phyloP scores from a whole-genome alignment of 2,888 invertebrate genomes.

The Diplazon laetatorius region DNA sequence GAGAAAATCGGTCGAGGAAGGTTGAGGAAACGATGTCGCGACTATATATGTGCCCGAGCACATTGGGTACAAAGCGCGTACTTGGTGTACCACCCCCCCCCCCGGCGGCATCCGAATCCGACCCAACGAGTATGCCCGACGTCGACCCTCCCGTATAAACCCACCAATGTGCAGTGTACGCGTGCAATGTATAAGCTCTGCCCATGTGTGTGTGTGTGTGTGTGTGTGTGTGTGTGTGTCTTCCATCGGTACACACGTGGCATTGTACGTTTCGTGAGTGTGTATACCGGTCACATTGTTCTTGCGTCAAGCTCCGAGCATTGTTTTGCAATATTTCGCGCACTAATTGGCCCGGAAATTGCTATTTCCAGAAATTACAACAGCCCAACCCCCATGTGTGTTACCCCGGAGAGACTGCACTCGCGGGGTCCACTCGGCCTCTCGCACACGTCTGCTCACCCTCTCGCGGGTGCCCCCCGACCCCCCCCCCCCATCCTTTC shows the following conservation, averaged over 20 bases:
- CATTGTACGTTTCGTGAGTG: conserved; percentile 57
- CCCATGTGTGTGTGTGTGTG: too few species aligned
- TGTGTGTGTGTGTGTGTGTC: conserved; percentile 15
- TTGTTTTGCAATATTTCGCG: conserved; percentile 78
- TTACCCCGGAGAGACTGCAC: too few species aligned
- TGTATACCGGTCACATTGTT: conserved; percentile 68
- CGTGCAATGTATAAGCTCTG: conserved; percentile 23
- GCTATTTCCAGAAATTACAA: conserved; percentile 76
- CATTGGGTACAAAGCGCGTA: conserved; percentile 36
- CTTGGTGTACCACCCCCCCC: conserved; percentile 23
- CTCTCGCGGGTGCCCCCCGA: conserved; percentile 24
- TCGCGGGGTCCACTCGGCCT: conserved; percentile 16
- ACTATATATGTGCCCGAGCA: conserved; percentile 29
- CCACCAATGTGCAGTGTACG: conserved; percentile 28
- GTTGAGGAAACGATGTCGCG: conserved; percentile 48
- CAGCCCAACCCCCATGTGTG: too few species aligned
- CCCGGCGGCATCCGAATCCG: conserved; percentile 17
- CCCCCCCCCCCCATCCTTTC: too few species aligned
- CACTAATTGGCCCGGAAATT: conserved; percentile 79
- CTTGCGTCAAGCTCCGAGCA: conserved; percentile 71
- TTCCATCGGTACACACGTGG: conserved; percentile 43
- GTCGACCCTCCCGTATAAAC: conserved; percentile 46
- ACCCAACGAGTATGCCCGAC: neutral
- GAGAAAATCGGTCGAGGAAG: conserved; percentile 15
- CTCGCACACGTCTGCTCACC: conserved; percentile 16